phyloP scores from a whole-genome alignment of 1,140 invertebrate genomes.

The Radopholus similis region DNA sequence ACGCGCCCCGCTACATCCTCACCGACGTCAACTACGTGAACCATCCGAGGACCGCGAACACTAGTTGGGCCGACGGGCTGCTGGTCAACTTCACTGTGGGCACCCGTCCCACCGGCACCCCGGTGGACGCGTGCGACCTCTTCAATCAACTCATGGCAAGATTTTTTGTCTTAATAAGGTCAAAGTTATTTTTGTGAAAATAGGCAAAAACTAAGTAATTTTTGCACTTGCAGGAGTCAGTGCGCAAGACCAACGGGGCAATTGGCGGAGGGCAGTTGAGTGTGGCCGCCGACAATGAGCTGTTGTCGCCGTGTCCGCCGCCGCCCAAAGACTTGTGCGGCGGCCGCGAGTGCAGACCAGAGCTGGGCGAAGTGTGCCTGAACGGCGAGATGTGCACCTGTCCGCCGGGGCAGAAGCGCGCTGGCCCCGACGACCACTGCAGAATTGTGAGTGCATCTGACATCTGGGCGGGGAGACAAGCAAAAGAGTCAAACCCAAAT shows the following conservation, averaged over 20 bases:
- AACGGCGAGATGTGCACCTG: conserved; percentile 53
- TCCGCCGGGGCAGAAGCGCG: conserved; percentile 50
- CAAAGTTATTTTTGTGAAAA: conserved; percentile 12
- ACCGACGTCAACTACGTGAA: conserved; percentile 54
- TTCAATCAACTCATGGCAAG: conserved; percentile 51
- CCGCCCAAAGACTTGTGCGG: conserved; percentile 45
- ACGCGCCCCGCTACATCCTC: conserved; percentile 56
- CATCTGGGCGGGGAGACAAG: no score
- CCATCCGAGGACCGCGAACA: conserved; percentile 59
- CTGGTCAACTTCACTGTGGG: conserved; percentile 55
- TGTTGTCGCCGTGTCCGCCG: conserved; percentile 50
- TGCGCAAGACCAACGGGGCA: conserved; percentile 21
- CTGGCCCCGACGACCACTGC: conserved; percentile 39
- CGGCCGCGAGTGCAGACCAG: conserved; percentile 44
- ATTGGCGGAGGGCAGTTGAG: conserved; percentile 51
- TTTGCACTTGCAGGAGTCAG: not conserved
- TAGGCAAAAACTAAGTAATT: no score
- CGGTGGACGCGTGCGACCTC: conserved; percentile 53
- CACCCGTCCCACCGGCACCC: conserved; percentile 39
- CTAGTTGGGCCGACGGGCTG: conserved; percentile 48
- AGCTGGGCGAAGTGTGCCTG: conserved; percentile 53
- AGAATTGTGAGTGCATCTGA: conserved; percentile 31
- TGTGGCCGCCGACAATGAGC: conserved; percentile 51
- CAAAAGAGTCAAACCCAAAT: no score
- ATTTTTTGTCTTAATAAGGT: no score